Percentiles rank a stretch among this genome's conserved stretches.
Conservation (phyloP, 2,888 invertebrate genomes). For the Xestoiulus laeticollis region DNA sequence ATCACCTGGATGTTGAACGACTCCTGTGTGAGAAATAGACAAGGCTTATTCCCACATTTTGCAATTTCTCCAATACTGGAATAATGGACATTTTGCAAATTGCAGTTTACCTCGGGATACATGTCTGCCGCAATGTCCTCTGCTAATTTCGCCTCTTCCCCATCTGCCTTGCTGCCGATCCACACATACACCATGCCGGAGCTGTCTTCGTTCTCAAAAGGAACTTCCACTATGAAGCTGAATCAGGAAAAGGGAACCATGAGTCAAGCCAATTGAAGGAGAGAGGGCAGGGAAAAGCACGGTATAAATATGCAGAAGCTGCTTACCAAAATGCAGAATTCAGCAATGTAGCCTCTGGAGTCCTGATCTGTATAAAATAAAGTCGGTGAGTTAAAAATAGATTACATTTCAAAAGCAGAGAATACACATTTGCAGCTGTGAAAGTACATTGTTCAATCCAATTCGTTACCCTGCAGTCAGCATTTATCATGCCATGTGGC, state of each 20-base stretch:
- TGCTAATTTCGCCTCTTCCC: conserved; percentile 84
- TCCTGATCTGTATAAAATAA: conserved; percentile 32
- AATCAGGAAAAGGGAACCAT: conserved; percentile 58
- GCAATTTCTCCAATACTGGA: neutral
- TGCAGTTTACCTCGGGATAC: conserved; percentile 82
- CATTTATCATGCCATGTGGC: too few species aligned
- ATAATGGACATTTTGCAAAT: neutral
- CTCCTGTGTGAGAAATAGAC: neutral
- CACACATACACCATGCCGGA: conserved; percentile 95
- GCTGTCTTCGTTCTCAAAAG: conserved; percentile 85
- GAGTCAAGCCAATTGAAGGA: neutral
- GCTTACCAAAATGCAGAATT: conserved; percentile 48
- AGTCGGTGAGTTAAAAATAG: too few species aligned
- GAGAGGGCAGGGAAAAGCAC: too few species aligned
- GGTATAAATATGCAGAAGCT: too few species aligned
- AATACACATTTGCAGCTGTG: too few species aligned
- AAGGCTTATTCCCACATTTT: neutral
- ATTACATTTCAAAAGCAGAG: too few species aligned
- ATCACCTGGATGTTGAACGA: conserved; percentile 73
- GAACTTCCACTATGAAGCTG: conserved; percentile 88
- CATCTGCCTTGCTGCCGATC: conserved; percentile 86
- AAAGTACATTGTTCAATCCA: too few species aligned
- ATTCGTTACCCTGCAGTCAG: too few species aligned
- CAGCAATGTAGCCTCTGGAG: conserved; percentile 30
- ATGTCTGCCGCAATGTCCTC: conserved; percentile 93